Conservation (phyloP, 2,888 invertebrate species). For the Tillus elongatus region DNA sequence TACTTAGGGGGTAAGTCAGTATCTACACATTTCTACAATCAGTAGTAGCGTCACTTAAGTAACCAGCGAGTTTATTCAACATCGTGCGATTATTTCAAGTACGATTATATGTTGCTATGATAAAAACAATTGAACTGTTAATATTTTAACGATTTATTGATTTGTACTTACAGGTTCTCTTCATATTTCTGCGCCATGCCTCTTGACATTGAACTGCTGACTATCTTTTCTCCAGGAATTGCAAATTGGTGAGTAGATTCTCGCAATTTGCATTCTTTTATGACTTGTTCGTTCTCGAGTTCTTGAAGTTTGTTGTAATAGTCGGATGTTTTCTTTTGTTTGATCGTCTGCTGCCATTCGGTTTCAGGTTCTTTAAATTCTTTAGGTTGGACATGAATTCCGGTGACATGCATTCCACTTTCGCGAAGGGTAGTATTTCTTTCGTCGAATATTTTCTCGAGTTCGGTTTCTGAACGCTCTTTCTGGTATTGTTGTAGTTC, state of each 20-base stretch:
- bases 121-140: too few species aligned
- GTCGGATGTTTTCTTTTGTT: slow-evolving; percentile 69
- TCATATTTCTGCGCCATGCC: slow-evolving; percentile 85
- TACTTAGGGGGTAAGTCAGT: too few species aligned
- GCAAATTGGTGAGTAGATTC: slow-evolving; percentile 74
- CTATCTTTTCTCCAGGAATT: slow-evolving; percentile 74
- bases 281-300: slow-evolving; percentile 75
- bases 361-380: slow-evolving; percentile 63
- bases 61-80: too few species aligned
- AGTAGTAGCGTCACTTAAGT: too few species aligned
- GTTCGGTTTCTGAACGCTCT: slow-evolving; percentile 72
- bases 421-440: slow-evolving; percentile 62
- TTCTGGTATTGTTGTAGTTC: slow-evolving; percentile 77
- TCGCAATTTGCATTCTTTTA: slow-evolving; percentile 70
- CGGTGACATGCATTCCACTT: slow-evolving; percentile 40
- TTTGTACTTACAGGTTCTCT: slow-evolving; percentile 63
- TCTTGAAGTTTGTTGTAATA: slow-evolving; percentile 75
- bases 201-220: slow-evolving; percentile 64
- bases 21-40: too few species aligned
- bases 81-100: too few species aligned
- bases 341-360: slow-evolving; percentile 78
- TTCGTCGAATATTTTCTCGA: slow-evolving; percentile 83
- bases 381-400: slow-evolving; percentile 52
- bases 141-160: too few species aligned
- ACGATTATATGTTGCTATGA: too few species aligned